phyloP scores from a whole-genome alignment of 2,797 vertebrate genomes.

The Labroides dimidiatus region DNA sequence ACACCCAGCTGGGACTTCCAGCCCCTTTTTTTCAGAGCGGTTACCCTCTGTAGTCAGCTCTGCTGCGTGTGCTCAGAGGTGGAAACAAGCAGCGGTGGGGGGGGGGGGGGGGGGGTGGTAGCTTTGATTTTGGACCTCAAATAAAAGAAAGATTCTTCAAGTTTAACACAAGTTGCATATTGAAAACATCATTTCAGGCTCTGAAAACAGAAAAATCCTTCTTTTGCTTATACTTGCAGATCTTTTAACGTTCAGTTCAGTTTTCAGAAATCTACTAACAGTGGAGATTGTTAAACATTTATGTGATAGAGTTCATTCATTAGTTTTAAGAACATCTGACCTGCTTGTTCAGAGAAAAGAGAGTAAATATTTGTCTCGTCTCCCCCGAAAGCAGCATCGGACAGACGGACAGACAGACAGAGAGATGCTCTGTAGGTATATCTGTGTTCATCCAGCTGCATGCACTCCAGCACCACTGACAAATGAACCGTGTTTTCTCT shows the following conservation, averaged over 20 bases:
- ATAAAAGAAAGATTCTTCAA: neutral
- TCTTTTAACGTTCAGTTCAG: too few species aligned
- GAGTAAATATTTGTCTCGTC: conserved; percentile 1
- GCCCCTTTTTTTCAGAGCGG: conserved; percentile 26
- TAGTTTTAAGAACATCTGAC: neutral
- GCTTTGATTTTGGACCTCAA: neutral
- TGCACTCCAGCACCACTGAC: conserved; percentile 44
- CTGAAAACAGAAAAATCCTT: too few species aligned
- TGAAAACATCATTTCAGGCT: neutral
- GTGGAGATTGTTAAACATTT: too few species aligned
- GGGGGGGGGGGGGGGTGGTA: too few species aligned
- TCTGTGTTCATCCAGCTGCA: conserved; percentile 45
- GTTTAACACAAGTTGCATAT: neutral
- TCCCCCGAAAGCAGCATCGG: conserved; percentile 6
- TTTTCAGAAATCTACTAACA: too few species aligned
- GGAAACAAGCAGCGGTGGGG: neutral
- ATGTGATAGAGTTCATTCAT: neutral
- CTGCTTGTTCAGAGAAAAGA: neutral
- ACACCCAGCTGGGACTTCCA: conserved; percentile 48
- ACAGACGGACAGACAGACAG: conserved; percentile 6
- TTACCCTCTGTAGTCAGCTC: conserved; percentile 8
- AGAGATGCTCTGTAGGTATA: conserved; percentile 22
- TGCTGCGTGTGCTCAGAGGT: neutral
- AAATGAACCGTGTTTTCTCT: conserved; percentile 54
- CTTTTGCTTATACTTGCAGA: neutral